A percentile compares a stretch with the other conserved stretches of the same genome.
Evolutionary conservation across 2,113 vertebrate genomes (phyloP).

Genomic region (Pyxicephalus adspersus): DNA sequence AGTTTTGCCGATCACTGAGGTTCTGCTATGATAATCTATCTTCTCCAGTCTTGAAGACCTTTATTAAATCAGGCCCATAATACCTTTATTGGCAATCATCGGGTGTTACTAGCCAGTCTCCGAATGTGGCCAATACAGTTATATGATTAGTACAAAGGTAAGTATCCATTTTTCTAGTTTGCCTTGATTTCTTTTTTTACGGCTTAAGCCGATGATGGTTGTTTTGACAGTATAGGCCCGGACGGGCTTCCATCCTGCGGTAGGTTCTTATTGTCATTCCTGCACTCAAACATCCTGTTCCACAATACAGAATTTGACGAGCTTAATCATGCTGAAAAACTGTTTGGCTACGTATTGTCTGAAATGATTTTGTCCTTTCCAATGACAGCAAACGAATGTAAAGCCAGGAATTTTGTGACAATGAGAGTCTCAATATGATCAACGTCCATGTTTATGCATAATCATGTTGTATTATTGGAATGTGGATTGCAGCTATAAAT

Average conservation of each 20-base stretch:
- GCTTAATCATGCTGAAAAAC: background rate
- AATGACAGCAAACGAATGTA: slow-evolving; percentile 37
- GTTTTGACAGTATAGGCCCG: too few relatives aligned
- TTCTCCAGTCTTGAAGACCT: too few relatives aligned
- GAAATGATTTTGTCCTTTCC: slow-evolving; percentile 15
- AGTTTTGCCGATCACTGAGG: too few relatives aligned
- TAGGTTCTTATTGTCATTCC: background rate
- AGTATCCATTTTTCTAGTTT: background rate
- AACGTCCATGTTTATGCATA: background rate
- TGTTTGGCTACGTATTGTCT: background rate
- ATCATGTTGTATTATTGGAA: accelerated
- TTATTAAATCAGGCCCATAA: too few relatives aligned
- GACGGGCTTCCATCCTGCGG: background rate
- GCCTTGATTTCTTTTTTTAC: background rate
- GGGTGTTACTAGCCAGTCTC: too few relatives aligned
- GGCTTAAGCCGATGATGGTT: background rate
- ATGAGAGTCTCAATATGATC: slow-evolving; percentile 37
- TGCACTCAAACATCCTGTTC: too few relatives aligned
- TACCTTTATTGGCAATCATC: too few relatives aligned
- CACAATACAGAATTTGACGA: background rate
- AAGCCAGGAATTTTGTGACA: slow-evolving; percentile 54
- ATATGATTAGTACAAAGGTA: background rate
- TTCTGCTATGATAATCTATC: too few relatives aligned
- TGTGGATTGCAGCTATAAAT: slow-evolving; percentile 9
- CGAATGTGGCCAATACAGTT: too few relatives aligned